Base-by-base conservation (phyloP, 2,113 vertebrate genomes). In the Silurus glanis region DNA sequence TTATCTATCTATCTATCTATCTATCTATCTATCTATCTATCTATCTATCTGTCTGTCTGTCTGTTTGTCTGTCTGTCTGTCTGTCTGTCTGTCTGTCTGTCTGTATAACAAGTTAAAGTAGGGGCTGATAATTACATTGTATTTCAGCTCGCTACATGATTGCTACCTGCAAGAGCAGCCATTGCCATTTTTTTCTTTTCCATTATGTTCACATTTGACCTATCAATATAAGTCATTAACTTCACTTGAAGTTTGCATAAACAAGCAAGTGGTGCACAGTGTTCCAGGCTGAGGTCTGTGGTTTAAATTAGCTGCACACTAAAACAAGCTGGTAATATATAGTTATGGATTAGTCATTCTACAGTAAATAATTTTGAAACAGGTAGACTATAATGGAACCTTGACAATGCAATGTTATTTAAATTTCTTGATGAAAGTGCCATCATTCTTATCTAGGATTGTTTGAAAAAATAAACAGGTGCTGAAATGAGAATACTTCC, bases 201-300 rank as follows among this genome's bases (percentile, higher is more conserved):
- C 53, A 56, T 56, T 53, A 78, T 87, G 47, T 55, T 85, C n/a
- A 53, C 87, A 87, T 92, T 87, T 89, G 19, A 13, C 87, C 90
- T 92, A 92, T 93, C 92, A 91, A 84, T 80, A 83, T 45, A 64
- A 49, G 86, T 23, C 92, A 93, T 94, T 94, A 93, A 91, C 90
- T 86, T 23, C 74, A 25, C 83, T 82, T 82, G 85, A 86, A 83
- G 88, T 21, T 83, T 86, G 49, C 49, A 59, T 74, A 86, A 83
- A 78, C 19, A 82, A 78, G 45, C n/a, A 47, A 80, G 23, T 53
- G 61, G 47, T n/a, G 49, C 47, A n/a, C 72, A 80, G 9, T 45
- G 47, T 62, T 66, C 72, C 59, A 64, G 17, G 61, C 17, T 80
- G 67, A 9, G 16, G 80, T 56, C 61, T 53, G 47, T n/a, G 45